Conservation (phyloP, 2,888 invertebrate genomes). For the Nomada goodeniana region DNA sequence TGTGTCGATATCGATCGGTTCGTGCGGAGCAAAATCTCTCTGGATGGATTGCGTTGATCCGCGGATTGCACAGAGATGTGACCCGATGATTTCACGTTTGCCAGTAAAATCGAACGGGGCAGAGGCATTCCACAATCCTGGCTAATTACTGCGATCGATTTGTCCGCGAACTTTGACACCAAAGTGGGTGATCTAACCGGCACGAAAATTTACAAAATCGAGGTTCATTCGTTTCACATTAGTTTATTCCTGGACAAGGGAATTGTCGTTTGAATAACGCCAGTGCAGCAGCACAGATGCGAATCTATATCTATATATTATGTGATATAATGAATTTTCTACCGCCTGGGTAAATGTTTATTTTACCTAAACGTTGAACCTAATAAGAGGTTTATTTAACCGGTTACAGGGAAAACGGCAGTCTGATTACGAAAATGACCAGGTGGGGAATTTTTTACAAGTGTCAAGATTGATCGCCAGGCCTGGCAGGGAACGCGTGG, state of each 20-base stretch:
- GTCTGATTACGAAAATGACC: slow-evolving; percentile 32
- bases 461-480: slow-evolving; percentile 25
- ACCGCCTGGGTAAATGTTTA: too few relatives aligned
- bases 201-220: not conserved
- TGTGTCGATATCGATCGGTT: not conserved
- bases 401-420: not conserved
- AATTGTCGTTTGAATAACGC: too few relatives aligned
- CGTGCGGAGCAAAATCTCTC: not conserved
- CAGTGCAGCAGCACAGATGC: too few relatives aligned
- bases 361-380: too few relatives aligned
- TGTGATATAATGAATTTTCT: too few relatives aligned
- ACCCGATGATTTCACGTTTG: slow-evolving; percentile 3
- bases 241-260: too few relatives aligned
- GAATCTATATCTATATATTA: too few relatives aligned
- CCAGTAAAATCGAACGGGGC: not conserved
- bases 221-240: too few relatives aligned
- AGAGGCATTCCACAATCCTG: not conserved
- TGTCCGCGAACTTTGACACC: slow-evolving; percentile 8
- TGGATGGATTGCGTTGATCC: not conserved
- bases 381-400: slow-evolving; percentile 6
- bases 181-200: not conserved
- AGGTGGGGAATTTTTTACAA: not conserved
- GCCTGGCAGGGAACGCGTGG: not conserved
- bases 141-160: slow-evolving; percentile 19
- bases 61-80: not conserved